Percentiles rank a stretch among this genome's conserved stretches.
Evolutionary conservation across 2,888 invertebrate species (phyloP).

Genomic region (Macrophya annulata): DNA sequence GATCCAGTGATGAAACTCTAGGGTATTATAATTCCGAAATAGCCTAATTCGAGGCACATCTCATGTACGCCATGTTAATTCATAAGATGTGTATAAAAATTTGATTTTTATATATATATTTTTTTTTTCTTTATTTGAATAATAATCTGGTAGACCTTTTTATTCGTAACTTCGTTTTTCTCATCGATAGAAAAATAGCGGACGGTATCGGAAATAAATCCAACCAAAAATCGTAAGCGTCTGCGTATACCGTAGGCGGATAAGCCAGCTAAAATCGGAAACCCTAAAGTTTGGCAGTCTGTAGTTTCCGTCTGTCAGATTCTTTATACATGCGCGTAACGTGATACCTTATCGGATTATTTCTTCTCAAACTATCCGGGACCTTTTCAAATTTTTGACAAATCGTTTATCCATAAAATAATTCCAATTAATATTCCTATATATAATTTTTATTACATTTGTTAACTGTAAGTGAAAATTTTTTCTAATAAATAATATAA

Average conservation of each 20-base stretch:
- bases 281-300: constrained; percentile 31
- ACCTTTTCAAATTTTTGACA: neutral
- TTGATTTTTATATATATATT: neutral
- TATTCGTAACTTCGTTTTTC: neutral
- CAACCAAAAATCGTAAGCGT: neutral
- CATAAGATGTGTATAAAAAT: neutral
- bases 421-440: too few species aligned
- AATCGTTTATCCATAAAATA: neutral
- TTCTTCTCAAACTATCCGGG: neutral
- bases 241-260: neutral
- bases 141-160: neutral
- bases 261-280: constrained; percentile 43
- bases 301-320: constrained; percentile 13
- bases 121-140: neutral
- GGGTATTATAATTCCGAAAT: too few species aligned
- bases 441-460: too few species aligned
- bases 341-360: constrained; percentile 5
- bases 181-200: neutral
- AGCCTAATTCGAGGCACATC: neutral
- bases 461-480: too few species aligned
- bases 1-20: too few species aligned
- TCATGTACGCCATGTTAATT: too few species aligned
- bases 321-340: constrained; percentile 7
- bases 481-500: neutral
- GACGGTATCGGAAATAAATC: neutral